phyloP scores from a whole-genome alignment of 2,888 invertebrate species.

The Eurytoma californica region DNA sequence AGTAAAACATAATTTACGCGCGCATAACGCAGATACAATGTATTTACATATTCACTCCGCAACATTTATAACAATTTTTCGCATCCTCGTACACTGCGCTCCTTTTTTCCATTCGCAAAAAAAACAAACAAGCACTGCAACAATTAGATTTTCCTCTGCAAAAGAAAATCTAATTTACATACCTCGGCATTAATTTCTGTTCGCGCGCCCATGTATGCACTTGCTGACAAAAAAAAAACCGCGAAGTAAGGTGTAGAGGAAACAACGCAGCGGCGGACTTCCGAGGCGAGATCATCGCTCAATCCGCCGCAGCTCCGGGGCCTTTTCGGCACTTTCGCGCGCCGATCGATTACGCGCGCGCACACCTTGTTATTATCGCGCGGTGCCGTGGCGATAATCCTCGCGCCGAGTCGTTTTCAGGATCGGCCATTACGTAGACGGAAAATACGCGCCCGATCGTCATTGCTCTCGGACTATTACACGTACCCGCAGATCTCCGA shows the following conservation, averaged over 20 bases:
- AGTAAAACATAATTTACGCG: too few species aligned
- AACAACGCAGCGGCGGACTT: too few species aligned
- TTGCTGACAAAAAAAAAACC: too few species aligned
- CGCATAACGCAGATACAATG: too few species aligned
- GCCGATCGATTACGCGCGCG: background rate
- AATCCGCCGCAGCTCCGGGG: background rate
- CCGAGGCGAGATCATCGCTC: background rate
- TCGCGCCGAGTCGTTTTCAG: background rate
- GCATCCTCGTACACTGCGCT: too few species aligned
- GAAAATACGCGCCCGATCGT: slow-evolving; percentile 40
- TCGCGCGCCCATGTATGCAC: background rate
- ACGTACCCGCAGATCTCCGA: too few species aligned
- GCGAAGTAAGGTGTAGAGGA: background rate
- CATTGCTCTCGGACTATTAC: too few species aligned
- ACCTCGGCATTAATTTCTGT: background rate
- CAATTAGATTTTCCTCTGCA: background rate
- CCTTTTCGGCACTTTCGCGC: slow-evolving; percentile 19
- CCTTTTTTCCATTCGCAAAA: too few species aligned
- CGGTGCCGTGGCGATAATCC: background rate
- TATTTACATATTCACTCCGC: too few species aligned
- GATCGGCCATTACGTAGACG: slow-evolving; percentile 35
- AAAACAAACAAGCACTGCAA: too few species aligned
- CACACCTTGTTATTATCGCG: slow-evolving; percentile 36
- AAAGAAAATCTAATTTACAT: background rate
- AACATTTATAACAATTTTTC: too few species aligned